These are phyloP conservation scores for Cliona cf. orientalis DNA, from an alignment of 37 sponge, comb jelly and placozoan species.

Conservation along the genomic window DNA sequence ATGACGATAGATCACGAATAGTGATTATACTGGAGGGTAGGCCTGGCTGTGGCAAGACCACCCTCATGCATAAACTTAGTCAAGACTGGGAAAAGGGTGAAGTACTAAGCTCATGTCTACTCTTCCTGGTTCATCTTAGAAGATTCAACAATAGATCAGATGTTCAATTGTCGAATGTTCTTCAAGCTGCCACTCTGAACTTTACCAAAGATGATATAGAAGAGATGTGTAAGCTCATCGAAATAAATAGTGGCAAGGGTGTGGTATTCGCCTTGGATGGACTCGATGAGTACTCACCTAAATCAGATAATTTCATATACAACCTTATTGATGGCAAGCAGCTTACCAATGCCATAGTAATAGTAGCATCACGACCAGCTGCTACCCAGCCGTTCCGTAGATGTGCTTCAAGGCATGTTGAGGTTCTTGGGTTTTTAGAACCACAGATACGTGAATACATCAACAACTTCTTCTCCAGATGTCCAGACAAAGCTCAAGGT, in stretches of 20 bases:
- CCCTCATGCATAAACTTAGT: conserved; percentile 14
- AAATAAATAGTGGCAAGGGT: neutral
- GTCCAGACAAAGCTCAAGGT: neutral
- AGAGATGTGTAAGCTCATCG: neutral
- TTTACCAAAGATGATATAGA: too few species aligned
- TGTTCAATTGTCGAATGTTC: neutral
- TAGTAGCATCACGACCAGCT: conserved; percentile 30
- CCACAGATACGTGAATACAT: conserved; percentile 25
- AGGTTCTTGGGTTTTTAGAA: conserved; percentile 24
- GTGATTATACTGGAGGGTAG: conserved; percentile 24
- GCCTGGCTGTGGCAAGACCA: conserved; percentile 43
- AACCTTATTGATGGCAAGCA: neutral
- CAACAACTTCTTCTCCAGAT: neutral
- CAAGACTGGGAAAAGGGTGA: conserved; percentile 26
- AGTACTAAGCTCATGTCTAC: neutral
- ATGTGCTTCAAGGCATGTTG: conserved; percentile 1
- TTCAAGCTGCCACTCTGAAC: neutral
- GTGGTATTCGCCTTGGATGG: conserved; percentile 30
- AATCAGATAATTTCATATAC: too few species aligned
- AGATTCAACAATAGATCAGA: neutral
- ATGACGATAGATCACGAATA: neutral
- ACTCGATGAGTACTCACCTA: conserved; percentile 20
- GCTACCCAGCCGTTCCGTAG: neutral
- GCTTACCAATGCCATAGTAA: neutral
- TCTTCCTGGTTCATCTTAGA: conserved; percentile 9